Percentiles rank a stretch among this genome's conserved stretches.
These are phyloP conservation scores for Drosophila gaucha DNA, from an alignment of 2,888 invertebrate genomes.

Conservation along the genomic window DNA sequence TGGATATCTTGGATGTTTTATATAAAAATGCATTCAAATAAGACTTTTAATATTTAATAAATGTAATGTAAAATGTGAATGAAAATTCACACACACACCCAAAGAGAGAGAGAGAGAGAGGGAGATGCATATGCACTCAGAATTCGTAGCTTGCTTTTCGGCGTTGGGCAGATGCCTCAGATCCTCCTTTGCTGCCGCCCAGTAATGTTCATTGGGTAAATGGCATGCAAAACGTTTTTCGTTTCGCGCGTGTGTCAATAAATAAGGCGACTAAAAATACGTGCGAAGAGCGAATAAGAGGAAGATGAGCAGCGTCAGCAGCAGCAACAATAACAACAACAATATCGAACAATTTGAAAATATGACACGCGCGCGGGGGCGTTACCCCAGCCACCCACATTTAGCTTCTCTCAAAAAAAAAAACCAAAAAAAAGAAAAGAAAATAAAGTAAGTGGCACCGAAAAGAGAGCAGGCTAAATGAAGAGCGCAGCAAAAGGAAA, in stretches of 20 bases:
- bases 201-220: conserved; percentile 20
- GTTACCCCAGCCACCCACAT: conserved; percentile 23
- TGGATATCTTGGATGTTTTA: too few relatives aligned
- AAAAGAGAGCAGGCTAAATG: conserved; percentile 1
- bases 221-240: conserved; percentile 43
- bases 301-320: conserved; percentile 20
- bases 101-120: background rate
- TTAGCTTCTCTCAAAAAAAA: conserved; percentile 24
- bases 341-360: conserved; percentile 40
- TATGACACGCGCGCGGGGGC: conserved; percentile 55
- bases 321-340: conserved; percentile 1
- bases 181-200: conserved; percentile 1
- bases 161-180: conserved; percentile 24
- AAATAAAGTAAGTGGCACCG: conserved; percentile 8
- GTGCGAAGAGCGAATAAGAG: conserved; percentile 37
- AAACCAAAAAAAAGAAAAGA: background rate
- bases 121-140: background rate
- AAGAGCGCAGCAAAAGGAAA: conserved; percentile 2
- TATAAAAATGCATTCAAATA: too few relatives aligned
- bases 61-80: background rate
- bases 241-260: conserved; percentile 70
- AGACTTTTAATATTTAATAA: too few relatives aligned
- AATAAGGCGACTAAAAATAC: conserved; percentile 73
- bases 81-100: too few relatives aligned
- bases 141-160: conserved; percentile 42